A percentile compares a stretch with the other conserved stretches of the same genome.
phyloP scores from a whole-genome alignment of 2,888 invertebrate species.

The Dicycla oo region DNA sequence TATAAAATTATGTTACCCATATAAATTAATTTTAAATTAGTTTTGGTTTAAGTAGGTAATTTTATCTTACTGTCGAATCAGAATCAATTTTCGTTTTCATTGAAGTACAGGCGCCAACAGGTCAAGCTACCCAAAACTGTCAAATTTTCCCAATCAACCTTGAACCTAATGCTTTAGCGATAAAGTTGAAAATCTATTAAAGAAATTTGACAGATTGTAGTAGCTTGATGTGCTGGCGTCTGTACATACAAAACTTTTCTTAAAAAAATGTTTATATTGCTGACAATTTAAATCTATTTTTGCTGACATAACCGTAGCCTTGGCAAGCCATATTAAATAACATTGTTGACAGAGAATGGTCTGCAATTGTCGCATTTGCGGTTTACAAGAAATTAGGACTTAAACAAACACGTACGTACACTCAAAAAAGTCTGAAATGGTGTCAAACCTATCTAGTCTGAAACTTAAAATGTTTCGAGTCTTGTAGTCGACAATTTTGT shows the following conservation, averaged over 20 bases:
- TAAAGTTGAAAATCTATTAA: too few species aligned
- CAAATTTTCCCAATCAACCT: too few species aligned
- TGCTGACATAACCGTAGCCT: background rate
- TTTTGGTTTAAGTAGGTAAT: too few species aligned
- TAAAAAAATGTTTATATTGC: background rate
- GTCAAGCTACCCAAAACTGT: too few species aligned
- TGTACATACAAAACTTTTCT: background rate
- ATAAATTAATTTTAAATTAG: too few species aligned
- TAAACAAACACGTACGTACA: background rate
- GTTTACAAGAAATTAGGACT: conserved; percentile 10
- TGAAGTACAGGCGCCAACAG: too few species aligned
- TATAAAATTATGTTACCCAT: too few species aligned
- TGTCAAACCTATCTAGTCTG: background rate
- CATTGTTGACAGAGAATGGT: background rate
- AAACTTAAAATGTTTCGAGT: background rate
- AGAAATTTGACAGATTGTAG: too few species aligned
- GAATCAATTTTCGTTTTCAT: background rate
- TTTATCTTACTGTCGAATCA: too few species aligned
- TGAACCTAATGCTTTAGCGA: too few species aligned
- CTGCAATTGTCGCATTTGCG: background rate
- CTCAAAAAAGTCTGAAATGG: conserved; percentile 4
- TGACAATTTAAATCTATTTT: background rate
- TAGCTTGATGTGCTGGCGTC: too few species aligned
- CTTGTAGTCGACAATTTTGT: background rate
- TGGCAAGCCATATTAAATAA: conserved; percentile 4